Conservation (phyloP, 2,113 vertebrate species). For the Halichoerus grypus region DNA sequence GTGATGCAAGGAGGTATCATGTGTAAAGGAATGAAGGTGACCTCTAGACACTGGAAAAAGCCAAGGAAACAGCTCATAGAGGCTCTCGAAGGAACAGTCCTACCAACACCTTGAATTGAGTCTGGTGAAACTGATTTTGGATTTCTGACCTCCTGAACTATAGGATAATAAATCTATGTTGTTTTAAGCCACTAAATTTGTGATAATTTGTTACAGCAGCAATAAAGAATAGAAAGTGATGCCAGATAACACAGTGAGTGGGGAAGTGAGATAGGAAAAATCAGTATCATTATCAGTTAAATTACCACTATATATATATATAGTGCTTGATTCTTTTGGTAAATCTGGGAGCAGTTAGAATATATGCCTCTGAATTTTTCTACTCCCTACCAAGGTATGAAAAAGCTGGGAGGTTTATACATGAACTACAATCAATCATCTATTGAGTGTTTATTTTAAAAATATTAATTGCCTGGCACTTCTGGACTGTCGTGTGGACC, state of each 20-base stretch:
- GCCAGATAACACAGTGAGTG: not conserved
- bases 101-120: not conserved
- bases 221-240: not conserved
- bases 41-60: not conserved
- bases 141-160: not conserved
- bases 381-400: not conserved
- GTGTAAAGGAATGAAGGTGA: not conserved
- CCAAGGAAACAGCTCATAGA: not conserved
- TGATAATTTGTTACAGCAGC: not conserved
- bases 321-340: not conserved
- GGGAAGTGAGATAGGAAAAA: not conserved
- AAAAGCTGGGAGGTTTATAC: not conserved
- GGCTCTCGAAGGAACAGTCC: not conserved
- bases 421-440: not conserved
- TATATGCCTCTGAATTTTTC: not conserved
- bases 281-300: not conserved
- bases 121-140: not conserved
- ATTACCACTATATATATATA: not conserved
- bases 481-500: not conserved
- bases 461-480: not conserved
- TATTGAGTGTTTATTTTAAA: not conserved
- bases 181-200: not conserved
- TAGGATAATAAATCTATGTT: not conserved
- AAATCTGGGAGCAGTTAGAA: not conserved
- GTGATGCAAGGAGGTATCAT: not conserved